Evolutionary conservation across 1,140 invertebrate species (phyloP).

Genomic region (Drosophila littoralis): DNA sequence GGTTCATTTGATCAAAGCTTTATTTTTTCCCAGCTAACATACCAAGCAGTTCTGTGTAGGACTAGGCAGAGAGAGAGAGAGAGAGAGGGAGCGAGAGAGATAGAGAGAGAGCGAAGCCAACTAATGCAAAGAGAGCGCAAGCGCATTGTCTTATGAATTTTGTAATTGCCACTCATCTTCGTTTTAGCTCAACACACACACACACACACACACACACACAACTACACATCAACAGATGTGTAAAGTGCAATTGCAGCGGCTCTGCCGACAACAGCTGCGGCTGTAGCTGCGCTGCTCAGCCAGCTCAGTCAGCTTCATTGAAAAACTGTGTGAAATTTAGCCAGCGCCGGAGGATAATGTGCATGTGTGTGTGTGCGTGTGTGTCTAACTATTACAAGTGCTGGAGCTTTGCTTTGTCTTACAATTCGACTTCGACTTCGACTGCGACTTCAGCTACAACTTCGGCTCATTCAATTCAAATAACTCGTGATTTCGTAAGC

Average conservation of each 20-base stretch:
- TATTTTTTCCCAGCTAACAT: constrained; percentile 57
- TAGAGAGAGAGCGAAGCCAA: constrained; percentile 7
- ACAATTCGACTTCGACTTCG: constrained; percentile 10
- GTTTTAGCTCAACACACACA: constrained; percentile 28
- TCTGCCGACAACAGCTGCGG: constrained; percentile 9
- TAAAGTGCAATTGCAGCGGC: constrained; percentile 60
- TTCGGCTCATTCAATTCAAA: constrained; percentile 79
- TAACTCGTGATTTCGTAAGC: constrained; percentile 82
- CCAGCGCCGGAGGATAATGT: constrained; percentile 45
- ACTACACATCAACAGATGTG: constrained; percentile 24
- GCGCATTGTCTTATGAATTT: constrained; percentile 59
- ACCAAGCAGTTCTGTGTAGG: constrained; percentile 67
- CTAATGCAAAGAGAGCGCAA: constrained; percentile 9
- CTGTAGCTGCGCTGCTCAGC: constrained; percentile 3
- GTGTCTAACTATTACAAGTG: constrained; percentile 51
- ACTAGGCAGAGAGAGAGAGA: constrained; percentile 31
- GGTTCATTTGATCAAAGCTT: constrained; percentile 75
- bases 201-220: neutral
- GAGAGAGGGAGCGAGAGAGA: constrained; percentile 7
- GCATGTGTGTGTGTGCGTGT: constrained; percentile 21
- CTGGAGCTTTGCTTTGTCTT: constrained; percentile 34
- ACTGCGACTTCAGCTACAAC: constrained; percentile 16
- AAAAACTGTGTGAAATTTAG: constrained; percentile 53
- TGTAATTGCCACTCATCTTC: constrained; percentile 60
- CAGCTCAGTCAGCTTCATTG: constrained; percentile 40